Conservation (phyloP, 2,797 vertebrate species). For the Anguilla anguilla region DNA sequence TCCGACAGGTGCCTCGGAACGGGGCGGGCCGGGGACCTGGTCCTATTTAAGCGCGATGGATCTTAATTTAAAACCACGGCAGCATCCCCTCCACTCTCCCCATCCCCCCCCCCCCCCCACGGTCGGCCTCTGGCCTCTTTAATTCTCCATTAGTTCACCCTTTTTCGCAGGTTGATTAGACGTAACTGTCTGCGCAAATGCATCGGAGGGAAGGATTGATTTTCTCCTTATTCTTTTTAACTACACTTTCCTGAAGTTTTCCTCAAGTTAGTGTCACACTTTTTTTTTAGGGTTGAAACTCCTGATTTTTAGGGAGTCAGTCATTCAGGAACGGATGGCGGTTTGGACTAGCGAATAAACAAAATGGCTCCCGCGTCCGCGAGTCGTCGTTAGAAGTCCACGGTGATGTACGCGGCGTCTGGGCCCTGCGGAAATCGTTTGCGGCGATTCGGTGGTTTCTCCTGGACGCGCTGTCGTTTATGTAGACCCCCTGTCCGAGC, state of each 20-base stretch:
- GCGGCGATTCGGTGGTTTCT: background rate
- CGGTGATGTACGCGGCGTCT: background rate
- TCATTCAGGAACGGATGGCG: background rate
- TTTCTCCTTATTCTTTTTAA: background rate
- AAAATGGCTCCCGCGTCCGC: background rate
- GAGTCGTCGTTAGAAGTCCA: background rate
- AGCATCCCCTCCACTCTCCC: background rate
- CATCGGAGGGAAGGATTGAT: background rate
- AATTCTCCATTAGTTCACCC: background rate
- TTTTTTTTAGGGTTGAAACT: background rate
- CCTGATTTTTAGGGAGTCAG: background rate
- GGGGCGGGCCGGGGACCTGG: background rate
- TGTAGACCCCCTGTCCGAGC: background rate
- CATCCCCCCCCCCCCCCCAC: background rate
- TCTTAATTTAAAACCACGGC: background rate
- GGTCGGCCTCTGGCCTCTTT: background rate
- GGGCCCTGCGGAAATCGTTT: background rate
- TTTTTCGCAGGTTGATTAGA: background rate
- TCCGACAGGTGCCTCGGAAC: background rate
- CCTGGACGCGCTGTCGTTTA: background rate
- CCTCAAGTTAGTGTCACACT: background rate
- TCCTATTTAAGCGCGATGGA: constrained; percentile 18
- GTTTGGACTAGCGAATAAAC: constrained; percentile 1
- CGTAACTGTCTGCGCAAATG: background rate
- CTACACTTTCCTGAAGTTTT: background rate